A percentile compares a stretch with the other conserved stretches of the same genome.
Conservation (phyloP, 2,113 vertebrate species). For the Hydropotes inermis region DNA sequence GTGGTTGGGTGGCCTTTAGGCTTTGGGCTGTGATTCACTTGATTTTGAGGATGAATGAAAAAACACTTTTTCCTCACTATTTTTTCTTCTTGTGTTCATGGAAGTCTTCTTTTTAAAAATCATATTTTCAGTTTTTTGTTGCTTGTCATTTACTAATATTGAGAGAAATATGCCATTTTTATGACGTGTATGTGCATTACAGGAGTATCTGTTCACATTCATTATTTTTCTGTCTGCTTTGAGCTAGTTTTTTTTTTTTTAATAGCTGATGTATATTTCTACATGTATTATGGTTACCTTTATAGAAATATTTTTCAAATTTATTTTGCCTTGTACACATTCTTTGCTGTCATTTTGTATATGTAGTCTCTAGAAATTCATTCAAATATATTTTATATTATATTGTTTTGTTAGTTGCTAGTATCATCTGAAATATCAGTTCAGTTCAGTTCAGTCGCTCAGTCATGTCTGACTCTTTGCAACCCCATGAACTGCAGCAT, state of each 20-base stretch:
- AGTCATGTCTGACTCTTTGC: no score
- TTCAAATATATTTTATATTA: conserved; percentile 22
- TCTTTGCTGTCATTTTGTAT: background rate
- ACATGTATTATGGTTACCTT: background rate
- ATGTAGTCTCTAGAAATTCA: background rate
- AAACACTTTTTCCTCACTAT: background rate
- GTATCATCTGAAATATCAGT: background rate
- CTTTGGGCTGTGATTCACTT: background rate
- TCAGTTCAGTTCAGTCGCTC: no score
- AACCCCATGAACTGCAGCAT: no score
- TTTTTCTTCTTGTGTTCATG: conserved; percentile 12
- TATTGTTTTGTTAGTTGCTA: conserved; percentile 22
- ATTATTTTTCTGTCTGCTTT: conserved; percentile 4
- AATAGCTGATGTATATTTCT: background rate
- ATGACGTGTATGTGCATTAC: background rate
- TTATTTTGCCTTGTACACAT: conserved; percentile 30
- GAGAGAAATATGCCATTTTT: background rate
- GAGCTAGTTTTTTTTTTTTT: background rate
- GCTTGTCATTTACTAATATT: background rate
- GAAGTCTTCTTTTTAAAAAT: background rate
- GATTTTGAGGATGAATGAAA: background rate
- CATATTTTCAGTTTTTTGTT: background rate
- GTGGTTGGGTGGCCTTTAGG: background rate
- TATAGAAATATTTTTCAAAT: conserved; percentile 5
- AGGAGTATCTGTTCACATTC: background rate